Evolutionary conservation across 2,113 vertebrate genomes (phyloP).

Genomic region (Dromiciops gliroides): DNA sequence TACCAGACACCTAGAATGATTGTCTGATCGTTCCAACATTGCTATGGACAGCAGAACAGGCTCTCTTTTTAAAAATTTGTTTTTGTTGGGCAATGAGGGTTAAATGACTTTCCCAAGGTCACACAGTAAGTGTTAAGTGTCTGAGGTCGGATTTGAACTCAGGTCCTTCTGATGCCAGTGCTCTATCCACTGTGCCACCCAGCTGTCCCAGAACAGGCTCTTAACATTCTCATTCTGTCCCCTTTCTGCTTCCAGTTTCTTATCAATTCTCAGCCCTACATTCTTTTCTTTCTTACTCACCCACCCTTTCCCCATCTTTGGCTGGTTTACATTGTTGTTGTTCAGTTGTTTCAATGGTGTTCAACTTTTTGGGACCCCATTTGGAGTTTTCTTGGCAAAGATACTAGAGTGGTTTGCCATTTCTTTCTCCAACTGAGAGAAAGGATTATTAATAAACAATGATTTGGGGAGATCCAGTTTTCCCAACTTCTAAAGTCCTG

Average conservation of each 20-base stretch:
- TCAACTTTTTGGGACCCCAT: neutral
- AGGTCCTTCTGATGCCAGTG: no score
- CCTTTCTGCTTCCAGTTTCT: neutral
- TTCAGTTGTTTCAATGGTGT: neutral
- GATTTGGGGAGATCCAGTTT: no score
- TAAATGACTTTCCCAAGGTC: no score
- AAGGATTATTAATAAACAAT: no score
- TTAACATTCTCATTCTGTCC: neutral
- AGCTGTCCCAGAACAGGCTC: neutral
- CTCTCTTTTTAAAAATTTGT: no score
- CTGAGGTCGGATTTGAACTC: no score
- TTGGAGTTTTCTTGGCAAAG: neutral
- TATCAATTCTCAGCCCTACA: neutral
- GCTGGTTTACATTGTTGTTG: neutral
- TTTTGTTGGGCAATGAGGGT: no score
- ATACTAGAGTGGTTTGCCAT: neutral
- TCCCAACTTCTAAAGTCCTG: no score
- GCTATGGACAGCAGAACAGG: neutral
- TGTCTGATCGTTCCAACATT: neutral
- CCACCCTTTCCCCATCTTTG: neutral
- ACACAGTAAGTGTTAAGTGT: no score
- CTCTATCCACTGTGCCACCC: no score
- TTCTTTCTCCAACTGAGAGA: neutral
- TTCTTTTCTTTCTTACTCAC: neutral
- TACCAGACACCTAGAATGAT: neutral